These are phyloP conservation scores for Castor canadensis DNA, from an alignment of 2,113 vertebrate genomes.

Conservation along the genomic window DNA sequence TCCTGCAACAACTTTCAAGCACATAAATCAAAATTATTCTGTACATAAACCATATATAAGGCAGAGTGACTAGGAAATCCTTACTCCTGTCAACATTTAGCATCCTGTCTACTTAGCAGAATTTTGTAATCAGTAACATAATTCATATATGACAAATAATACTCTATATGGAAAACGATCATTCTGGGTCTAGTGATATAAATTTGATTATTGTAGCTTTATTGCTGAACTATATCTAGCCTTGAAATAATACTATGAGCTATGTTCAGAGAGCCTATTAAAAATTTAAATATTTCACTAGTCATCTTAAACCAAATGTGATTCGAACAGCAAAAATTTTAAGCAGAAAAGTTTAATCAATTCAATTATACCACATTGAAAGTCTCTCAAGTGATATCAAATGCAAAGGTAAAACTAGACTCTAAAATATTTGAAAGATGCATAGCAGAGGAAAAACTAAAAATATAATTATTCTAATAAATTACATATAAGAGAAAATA, in stretches of 20 bases:
- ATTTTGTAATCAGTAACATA: slow-evolving; percentile 11
- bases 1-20: slow-evolving; percentile 55
- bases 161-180: background rate
- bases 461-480: background rate
- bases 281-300: slow-evolving; percentile 6
- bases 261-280: background rate
- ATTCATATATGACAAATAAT: slow-evolving; percentile 3
- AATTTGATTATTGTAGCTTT: background rate
- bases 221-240: background rate
- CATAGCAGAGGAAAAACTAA: background rate
- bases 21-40: slow-evolving; percentile 34
- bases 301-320: background rate
- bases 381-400: background rate
- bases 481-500: background rate
- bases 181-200: background rate
- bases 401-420: background rate
- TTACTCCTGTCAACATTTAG: slow-evolving; percentile 1
- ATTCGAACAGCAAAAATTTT: background rate
- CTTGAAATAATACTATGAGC: background rate
- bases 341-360: background rate
- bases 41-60: slow-evolving; percentile 43
- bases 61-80: slow-evolving; percentile 22
- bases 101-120: background rate
- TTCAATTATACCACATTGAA: background rate
- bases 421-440: background rate